Evolutionary conservation across 2,888 invertebrate species (phyloP), one percentile per base, ranked within the genome.

Genomic region (Lucinisca nassula): DNA sequence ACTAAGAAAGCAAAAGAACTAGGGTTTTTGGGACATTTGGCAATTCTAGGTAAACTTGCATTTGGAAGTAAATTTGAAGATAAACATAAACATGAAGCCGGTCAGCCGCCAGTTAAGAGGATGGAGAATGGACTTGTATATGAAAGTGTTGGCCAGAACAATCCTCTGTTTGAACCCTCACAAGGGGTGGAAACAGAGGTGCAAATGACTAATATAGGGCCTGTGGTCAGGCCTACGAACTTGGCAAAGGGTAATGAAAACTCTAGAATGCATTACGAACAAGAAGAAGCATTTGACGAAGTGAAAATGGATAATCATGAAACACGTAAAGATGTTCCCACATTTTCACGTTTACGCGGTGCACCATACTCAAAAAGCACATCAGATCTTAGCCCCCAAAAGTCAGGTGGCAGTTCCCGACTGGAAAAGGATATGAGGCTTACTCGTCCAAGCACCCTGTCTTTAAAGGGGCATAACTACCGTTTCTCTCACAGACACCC

Each of bases 391-490:
- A 92, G 92, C 80, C 92, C 92, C 49, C 83, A 88, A 55, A 89
- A 90, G 77, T 45, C 79, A 10, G 61, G 77, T n/a, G 67, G 73
- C 10, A 79, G 91, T 37, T 86, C 85, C 8, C 90, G 90, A 73
- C 35, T 91, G 21, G 91, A 87, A 30, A 90, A 91, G 24, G 82
- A 84, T 45, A 76, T 72, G 8, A 87, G 85, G 40, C 72, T 85
- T 10, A 82, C 76, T n/a, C 84, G 94, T 27, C 95, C 94, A 21
- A 93, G 92, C 73, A 94, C 95, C 0, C 88, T 95, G 30, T 93
- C 94, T 10, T 87, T 95, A 30, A 93, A 93, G 79, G 94, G 94
- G 70, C 94, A 94, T 84, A 93, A 93, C 83, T 94, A 93, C 90
- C 88, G 55, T 38, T 72, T 76, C 72, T 76, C 55, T 27, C 80